Evolutionary conservation across 2,113 vertebrate genomes (phyloP).

Genomic region (Rallus limicola): DNA sequence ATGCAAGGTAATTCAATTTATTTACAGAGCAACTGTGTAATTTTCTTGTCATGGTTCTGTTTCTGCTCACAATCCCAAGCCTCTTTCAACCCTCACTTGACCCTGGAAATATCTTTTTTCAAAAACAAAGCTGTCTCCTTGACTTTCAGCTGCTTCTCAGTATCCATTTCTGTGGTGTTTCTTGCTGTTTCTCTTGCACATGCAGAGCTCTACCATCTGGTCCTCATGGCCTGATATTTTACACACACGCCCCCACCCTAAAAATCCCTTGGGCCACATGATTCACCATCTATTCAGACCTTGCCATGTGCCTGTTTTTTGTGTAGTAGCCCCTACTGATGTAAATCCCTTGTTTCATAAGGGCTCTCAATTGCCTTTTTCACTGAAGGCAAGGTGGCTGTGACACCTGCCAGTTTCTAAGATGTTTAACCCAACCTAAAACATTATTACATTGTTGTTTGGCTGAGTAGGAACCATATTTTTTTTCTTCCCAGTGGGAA

Average conservation of each 20-base stretch:
- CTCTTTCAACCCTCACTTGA: neutral
- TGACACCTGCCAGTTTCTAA: slow-evolving; percentile 38
- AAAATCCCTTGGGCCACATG: slow-evolving; percentile 61
- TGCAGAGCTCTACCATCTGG: slow-evolving; percentile 49
- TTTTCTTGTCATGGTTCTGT: neutral
- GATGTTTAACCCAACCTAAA: neutral
- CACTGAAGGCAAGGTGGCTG: slow-evolving; percentile 52
- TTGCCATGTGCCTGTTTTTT: slow-evolving; percentile 46
- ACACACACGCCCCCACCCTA: neutral
- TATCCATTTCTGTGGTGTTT: neutral
- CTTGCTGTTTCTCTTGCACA: slow-evolving; percentile 26
- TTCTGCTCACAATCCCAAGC: neutral
- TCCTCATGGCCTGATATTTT: slow-evolving; percentile 35
- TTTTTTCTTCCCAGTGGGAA: neutral
- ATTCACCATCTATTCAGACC: slow-evolving; percentile 62
- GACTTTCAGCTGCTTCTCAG: slow-evolving; percentile 33
- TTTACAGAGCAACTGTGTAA: neutral
- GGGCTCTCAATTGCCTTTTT: slow-evolving; percentile 47
- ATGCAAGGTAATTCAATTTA: neutral
- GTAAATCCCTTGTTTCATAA: slow-evolving; percentile 47
- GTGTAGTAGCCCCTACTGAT: slow-evolving; percentile 32
- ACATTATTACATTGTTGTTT: slow-evolving; percentile 28
- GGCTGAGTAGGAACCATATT: neutral
- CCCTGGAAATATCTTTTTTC: neutral
- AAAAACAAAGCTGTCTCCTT: neutral